These are phyloP conservation scores for Merluccius polli DNA, from an alignment of 2,797 vertebrate genomes.

Conservation along the genomic window DNA sequence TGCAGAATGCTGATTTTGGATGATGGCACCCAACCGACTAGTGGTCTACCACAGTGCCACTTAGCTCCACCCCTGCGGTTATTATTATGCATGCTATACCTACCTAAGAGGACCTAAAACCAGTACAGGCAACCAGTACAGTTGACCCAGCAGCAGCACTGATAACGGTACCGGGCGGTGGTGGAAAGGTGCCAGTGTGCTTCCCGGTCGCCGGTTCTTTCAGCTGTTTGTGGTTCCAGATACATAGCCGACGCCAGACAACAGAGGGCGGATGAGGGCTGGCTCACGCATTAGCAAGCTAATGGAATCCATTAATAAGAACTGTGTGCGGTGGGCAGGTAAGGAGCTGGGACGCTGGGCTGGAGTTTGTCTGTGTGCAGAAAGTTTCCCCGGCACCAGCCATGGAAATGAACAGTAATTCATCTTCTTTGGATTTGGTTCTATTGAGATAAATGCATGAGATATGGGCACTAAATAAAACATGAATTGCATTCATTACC, in stretches of 20 bases:
- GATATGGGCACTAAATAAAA: constrained; percentile 45
- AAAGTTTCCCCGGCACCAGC: constrained; percentile 15
- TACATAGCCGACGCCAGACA: constrained; percentile 16
- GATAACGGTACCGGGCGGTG: too few species aligned
- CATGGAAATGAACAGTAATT: constrained; percentile 42
- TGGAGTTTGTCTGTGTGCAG: constrained; percentile 19
- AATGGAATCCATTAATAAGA: constrained; percentile 69
- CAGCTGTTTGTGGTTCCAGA: constrained; percentile 18
- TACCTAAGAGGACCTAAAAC: not conserved
- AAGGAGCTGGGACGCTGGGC: constrained; percentile 19
- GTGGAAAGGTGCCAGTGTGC: not conserved
- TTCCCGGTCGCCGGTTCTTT: not conserved
- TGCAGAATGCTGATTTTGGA: not conserved
- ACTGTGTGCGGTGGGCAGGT: constrained; percentile 45
- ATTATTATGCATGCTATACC: not conserved
- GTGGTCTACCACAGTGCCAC: not conserved
- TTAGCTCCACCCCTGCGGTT: not conserved
- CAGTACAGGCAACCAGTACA: not conserved
- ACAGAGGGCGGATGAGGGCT: constrained; percentile 35
- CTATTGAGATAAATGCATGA: constrained; percentile 50
- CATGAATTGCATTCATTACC: constrained; percentile 38
- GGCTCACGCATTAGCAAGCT: constrained; percentile 56
- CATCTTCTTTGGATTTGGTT: constrained; percentile 29
- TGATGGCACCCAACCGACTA: too few species aligned
- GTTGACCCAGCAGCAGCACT: too few species aligned